Percentiles rank a stretch among this genome's conserved stretches.
phyloP scores from a whole-genome alignment of 2,113 vertebrate genomes.

The Chloebia gouldiae region DNA sequence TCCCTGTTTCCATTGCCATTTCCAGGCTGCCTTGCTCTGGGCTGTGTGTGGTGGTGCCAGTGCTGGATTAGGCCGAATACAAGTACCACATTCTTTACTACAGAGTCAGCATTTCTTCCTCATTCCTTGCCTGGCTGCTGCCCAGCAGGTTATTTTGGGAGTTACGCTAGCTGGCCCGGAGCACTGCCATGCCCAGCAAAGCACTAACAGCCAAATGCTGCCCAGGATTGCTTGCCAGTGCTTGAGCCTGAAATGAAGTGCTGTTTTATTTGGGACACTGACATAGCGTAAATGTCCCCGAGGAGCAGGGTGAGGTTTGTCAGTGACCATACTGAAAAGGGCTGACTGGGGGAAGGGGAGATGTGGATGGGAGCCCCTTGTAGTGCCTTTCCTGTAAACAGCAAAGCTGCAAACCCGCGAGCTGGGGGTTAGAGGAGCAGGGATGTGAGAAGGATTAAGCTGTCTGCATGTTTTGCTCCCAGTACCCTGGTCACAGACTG shows the following conservation, averaged over 20 bases:
- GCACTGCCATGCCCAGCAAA: neutral
- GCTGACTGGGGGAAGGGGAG: neutral
- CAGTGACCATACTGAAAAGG: neutral
- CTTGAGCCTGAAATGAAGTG: neutral
- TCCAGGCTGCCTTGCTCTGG: neutral
- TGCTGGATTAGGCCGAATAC: neutral
- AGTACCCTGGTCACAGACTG: neutral
- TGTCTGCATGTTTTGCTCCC: accelerated
- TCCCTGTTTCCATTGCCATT: neutral
- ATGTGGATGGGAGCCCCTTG: neutral
- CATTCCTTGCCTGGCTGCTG: constrained; percentile 45
- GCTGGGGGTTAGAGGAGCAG: neutral
- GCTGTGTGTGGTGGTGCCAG: neutral
- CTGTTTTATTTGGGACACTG: neutral
- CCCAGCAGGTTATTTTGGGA: constrained; percentile 58
- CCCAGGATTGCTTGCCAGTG: neutral
- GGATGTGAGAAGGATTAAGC: neutral
- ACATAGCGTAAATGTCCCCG: accelerated
- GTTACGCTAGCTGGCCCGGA: neutral
- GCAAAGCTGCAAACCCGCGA: accelerated
- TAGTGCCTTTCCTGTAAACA: neutral
- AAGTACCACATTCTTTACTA: constrained; percentile 41
- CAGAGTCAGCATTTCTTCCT: constrained; percentile 29
- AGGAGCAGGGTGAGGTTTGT: neutral
- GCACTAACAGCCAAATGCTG: neutral